Percentiles rank a stretch among this genome's conserved stretches.
These are phyloP conservation scores for Parnassius mnemosyne DNA, from an alignment of 2,888 invertebrate species.

Conservation along the genomic window DNA sequence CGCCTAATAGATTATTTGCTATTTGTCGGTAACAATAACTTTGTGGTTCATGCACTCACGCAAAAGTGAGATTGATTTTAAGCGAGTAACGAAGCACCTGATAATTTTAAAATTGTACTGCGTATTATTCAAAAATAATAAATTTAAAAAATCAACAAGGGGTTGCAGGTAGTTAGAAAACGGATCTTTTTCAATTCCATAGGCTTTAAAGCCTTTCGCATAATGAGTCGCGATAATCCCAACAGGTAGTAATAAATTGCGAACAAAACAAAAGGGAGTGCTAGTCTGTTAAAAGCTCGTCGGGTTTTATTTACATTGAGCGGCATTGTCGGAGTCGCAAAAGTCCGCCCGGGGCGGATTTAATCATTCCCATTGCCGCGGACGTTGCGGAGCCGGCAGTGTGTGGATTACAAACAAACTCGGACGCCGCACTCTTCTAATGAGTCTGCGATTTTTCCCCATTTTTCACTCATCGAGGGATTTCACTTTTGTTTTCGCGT, in stretches of 20 bases:
- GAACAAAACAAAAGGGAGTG: conserved; percentile 19
- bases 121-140: no score
- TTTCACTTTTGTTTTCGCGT: conserved; percentile 19
- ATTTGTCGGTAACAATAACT: no score
- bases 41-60: no score
- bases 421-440: conserved; percentile 24
- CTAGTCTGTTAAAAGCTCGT: conserved; percentile 22
- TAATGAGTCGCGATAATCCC: conserved; percentile 21
- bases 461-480: conserved; percentile 9
- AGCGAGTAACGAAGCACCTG: no score
- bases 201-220: conserved; percentile 7
- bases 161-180: no score
- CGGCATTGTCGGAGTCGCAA: conserved; percentile 21
- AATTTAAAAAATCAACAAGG: no score
- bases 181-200: conserved; percentile 19
- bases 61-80: no score
- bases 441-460: conserved; percentile 23
- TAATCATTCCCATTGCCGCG: conserved; percentile 27
- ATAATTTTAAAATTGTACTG: no score
- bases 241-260: conserved; percentile 23
- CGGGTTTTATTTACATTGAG: conserved; percentile 16
- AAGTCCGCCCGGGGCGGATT: conserved; percentile 28
- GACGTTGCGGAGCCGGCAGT: neutral
- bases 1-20: no score
- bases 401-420: conserved; percentile 4